Conservation (phyloP, 2,888 invertebrate species). For the Thera britannica region DNA sequence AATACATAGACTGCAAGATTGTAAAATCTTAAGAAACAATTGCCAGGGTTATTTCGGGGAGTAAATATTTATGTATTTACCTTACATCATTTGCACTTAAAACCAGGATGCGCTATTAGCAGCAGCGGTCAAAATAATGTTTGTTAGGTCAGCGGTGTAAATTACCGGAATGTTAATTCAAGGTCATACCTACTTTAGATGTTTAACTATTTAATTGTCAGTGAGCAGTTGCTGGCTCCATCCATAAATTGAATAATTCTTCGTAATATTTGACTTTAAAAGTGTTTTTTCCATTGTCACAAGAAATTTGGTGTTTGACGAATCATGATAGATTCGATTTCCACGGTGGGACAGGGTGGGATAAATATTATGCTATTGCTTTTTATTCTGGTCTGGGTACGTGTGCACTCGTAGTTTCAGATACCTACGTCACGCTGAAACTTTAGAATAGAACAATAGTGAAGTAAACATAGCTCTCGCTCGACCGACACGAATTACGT, state of each 20-base stretch:
- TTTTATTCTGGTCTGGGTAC: background rate
- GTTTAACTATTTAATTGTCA: background rate
- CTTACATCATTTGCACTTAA: conserved; percentile 16
- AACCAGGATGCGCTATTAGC: conserved; percentile 16
- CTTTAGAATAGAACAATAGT: conserved; percentile 40
- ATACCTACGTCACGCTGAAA: background rate
- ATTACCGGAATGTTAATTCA: conserved; percentile 22
- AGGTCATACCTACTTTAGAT: conserved; percentile 14
- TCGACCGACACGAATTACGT: conserved; percentile 58
- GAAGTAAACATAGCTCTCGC: conserved; percentile 57
- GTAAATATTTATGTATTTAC: conserved; percentile 7
- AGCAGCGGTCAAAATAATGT: conserved; percentile 18
- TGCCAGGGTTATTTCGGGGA: conserved; percentile 16
- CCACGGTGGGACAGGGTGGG: too few species aligned
- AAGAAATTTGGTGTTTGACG: too few species aligned
- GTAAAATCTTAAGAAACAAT: conserved; percentile 3
- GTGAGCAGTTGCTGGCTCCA: too few species aligned
- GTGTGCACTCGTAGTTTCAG: background rate
- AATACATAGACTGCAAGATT: background rate
- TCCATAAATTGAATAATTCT: too few species aligned
- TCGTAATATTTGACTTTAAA: too few species aligned
- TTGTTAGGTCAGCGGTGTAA: conserved; percentile 20
- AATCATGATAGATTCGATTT: too few species aligned
- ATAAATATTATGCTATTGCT: too few species aligned
- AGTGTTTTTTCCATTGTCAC: too few species aligned